Base-by-base conservation (phyloP, 2,797 vertebrate species). In the Platalea minor region DNA sequence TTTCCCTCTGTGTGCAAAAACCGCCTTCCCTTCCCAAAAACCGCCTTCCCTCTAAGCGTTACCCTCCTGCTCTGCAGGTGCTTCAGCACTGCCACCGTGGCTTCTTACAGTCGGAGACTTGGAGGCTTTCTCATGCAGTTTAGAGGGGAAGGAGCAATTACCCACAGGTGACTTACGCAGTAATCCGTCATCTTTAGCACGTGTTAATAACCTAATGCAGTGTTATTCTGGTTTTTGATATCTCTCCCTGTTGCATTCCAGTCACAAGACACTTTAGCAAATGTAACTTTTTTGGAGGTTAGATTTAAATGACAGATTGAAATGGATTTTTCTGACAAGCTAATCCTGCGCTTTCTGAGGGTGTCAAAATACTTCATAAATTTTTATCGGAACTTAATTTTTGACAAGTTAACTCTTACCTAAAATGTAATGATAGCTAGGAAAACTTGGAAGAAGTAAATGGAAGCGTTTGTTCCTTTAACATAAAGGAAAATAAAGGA, bases 81-180 rank as follows among this genome's bases (percentile, higher is more conserved):
- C 48, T 48, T 24, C 41, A 9, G 65, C 13, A 5, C n/a, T 15
- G 51, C 46, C 17, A 15, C 6, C 7, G 7, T 13, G 25, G 24
- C 28, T 39, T 21, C 45, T 23, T 37, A 11, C 24, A 8, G 2
- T 20, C 4, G 0, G 46, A 21, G 45, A 9, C 69, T 41, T 78
- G 0, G 0, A 17, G 33, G 17, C 33, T 68, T 79, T 56, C 43
- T 46, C 5, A 10, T 17, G 39, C 5, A 18, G 28, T 75, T 39
- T 12, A 13, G 35, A 77, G 29, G 15, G 41, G 46, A 61, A 45
- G 41, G 14, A 67, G 14, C 59, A 35, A 6, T 82, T 31, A 43
- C 11, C 37, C 67, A 65, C 28, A 51, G 48, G 46, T 61, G 76
- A 56, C 6, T 72, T 67, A 24, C 1, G 5, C 53, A 31, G 53